These are phyloP conservation scores for Myotis yumanensis DNA, from an alignment of 2,113 vertebrate species.

Conservation along the genomic window DNA sequence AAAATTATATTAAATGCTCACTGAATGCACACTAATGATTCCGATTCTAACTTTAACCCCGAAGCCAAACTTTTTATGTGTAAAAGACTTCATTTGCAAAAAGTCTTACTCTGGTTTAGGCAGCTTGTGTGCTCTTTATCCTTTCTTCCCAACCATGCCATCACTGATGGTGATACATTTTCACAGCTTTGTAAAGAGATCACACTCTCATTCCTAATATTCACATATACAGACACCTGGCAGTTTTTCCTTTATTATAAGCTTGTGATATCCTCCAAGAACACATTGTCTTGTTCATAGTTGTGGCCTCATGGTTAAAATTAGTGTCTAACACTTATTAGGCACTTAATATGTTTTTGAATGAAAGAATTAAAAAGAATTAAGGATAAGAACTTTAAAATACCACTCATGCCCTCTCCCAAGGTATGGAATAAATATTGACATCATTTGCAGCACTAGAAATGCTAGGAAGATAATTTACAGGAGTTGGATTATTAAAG, in stretches of 20 bases:
- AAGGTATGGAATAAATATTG: conserved; percentile 24
- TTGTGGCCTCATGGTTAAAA: not conserved
- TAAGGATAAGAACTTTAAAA: not conserved
- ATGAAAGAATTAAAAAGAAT: not conserved
- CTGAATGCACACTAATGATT: not conserved
- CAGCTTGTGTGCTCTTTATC: not conserved
- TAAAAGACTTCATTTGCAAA: not conserved
- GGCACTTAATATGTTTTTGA: not conserved
- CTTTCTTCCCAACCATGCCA: not conserved
- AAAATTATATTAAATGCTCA: not conserved
- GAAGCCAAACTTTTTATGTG: not conserved
- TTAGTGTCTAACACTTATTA: not conserved
- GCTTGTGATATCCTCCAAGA: not conserved
- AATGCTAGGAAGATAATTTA: conserved; percentile 6
- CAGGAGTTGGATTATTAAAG: not conserved
- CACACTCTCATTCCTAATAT: not conserved
- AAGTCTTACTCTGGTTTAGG: not conserved
- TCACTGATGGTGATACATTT: not conserved
- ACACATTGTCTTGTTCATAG: not conserved
- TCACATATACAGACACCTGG: not conserved
- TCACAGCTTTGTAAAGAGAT: not conserved
- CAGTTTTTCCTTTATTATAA: not conserved
- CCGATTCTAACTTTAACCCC: not conserved
- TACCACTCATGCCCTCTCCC: not conserved
- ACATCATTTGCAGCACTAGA: not conserved